Evolutionary conservation across 1,140 invertebrate species (phyloP).

Genomic region (Leptinotarsa undecemlineata): DNA sequence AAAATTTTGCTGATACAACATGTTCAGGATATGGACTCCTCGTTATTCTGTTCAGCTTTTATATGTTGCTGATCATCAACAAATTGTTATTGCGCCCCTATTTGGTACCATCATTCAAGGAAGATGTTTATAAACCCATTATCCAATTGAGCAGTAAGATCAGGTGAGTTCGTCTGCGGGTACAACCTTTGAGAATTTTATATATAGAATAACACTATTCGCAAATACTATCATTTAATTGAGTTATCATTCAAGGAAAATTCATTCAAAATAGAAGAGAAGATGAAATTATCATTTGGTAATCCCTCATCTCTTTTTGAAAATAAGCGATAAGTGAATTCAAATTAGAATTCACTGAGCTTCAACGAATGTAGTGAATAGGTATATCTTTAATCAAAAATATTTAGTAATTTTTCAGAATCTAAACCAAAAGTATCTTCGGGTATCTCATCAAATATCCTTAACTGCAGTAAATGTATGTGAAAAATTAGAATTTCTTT

Average conservation of each 20-base stretch:
- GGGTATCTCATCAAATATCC: neutral
- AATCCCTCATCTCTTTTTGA: too few species aligned
- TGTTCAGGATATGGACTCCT: conserved; percentile 77
- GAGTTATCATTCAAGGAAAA: too few species aligned
- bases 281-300: too few species aligned
- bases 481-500: too few species aligned
- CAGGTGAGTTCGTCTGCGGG: conserved; percentile 22
- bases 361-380: neutral
- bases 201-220: too few species aligned
- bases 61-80: conserved; percentile 69
- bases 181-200: too few species aligned
- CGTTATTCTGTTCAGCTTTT: conserved; percentile 66
- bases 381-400: neutral
- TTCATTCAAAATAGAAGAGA: too few species aligned
- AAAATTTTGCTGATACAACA: conserved; percentile 54
- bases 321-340: too few species aligned
- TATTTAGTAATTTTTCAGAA: neutral
- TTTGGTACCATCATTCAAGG: conserved; percentile 57
- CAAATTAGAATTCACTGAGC: too few species aligned
- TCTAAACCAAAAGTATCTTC: conserved; percentile 1
- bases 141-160: conserved; percentile 29
- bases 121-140: conserved; percentile 49
- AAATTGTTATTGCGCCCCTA: conserved; percentile 66
- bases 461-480: neutral
- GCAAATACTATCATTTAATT: too few species aligned